These are phyloP conservation scores for Spondyliosoma cantharus DNA, from an alignment of 2,797 vertebrate genomes.

Conservation along the genomic window DNA sequence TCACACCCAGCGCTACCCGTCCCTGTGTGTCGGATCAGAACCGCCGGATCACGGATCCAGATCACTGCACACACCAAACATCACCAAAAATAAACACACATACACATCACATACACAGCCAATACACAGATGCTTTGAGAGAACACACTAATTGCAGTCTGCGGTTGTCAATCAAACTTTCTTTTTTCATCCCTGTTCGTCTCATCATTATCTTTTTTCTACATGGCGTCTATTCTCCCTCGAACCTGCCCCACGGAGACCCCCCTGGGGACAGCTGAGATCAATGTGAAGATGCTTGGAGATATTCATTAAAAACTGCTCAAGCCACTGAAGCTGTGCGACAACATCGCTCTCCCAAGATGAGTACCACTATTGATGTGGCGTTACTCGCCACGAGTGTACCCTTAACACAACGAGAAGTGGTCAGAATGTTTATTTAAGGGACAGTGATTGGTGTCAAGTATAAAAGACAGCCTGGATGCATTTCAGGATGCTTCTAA, in stretches of 20 bases:
- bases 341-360: conserved; percentile 26
- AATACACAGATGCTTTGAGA: conserved; percentile 81
- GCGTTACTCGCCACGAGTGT: not conserved
- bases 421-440: conserved; percentile 29
- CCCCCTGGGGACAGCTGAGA: conserved; percentile 57
- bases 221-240: conserved; percentile 54
- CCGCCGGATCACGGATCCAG: conserved; percentile 93
- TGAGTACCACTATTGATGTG: conserved; percentile 39
- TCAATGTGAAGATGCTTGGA: conserved; percentile 58
- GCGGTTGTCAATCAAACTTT: conserved; percentile 97
- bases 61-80: conserved; percentile 85
- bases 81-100: conserved; percentile 67
- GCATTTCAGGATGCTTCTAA: not conserved
- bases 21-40: conserved; percentile 94
- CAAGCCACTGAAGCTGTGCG: conserved; percentile 35
- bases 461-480: not conserved
- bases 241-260: conserved; percentile 54
- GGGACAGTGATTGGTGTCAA: conserved; percentile 15
- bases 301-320: conserved; percentile 67
- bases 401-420: not conserved
- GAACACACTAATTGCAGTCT: conserved; percentile 96
- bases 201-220: conserved; percentile 69
- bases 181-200: conserved; percentile 44
- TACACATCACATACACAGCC: conserved; percentile 74
- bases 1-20: conserved; percentile 84